Evolutionary conservation across 2,888 invertebrate genomes (phyloP).

Genomic region (Lottia gigantea): DNA sequence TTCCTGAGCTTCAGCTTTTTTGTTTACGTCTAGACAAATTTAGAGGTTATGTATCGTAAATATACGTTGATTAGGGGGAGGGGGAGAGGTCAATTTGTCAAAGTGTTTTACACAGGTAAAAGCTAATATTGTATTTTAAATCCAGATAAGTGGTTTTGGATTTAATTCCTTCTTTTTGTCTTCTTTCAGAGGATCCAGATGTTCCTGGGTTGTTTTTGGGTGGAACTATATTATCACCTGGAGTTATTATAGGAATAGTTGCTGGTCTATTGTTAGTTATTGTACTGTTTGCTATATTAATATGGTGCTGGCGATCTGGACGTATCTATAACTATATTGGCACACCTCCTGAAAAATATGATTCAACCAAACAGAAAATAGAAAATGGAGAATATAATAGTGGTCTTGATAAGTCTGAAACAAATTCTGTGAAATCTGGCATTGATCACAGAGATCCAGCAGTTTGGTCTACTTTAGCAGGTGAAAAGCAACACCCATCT

Average conservation of each 20-base stretch:
- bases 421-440: constrained; percentile 15
- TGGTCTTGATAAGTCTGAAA: constrained; percentile 17
- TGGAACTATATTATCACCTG: constrained; percentile 40
- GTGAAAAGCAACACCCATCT: constrained; percentile 11
- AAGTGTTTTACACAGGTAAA: too few relatives aligned
- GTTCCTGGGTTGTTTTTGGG: constrained; percentile 41
- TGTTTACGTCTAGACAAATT: too few relatives aligned
- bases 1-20: neutral
- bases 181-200: constrained; percentile 44
- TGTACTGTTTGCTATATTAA: constrained; percentile 43
- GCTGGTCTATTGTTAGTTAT: constrained; percentile 45
- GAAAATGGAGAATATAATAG: constrained; percentile 13
- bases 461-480: constrained; percentile 23
- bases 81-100: too few relatives aligned
- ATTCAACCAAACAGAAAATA: constrained; percentile 2
- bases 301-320: constrained; percentile 54
- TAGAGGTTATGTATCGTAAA: too few relatives aligned
- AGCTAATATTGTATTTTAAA: too few relatives aligned
- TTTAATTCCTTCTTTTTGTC: neutral
- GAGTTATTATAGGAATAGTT: constrained; percentile 53
- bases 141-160: too few relatives aligned
- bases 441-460: constrained; percentile 22
- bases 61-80: too few relatives aligned
- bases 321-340: constrained; percentile 24
- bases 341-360: constrained; percentile 7